phyloP scores from a whole-genome alignment of 2,113 vertebrate species.

The Plectropomus leopardus region DNA sequence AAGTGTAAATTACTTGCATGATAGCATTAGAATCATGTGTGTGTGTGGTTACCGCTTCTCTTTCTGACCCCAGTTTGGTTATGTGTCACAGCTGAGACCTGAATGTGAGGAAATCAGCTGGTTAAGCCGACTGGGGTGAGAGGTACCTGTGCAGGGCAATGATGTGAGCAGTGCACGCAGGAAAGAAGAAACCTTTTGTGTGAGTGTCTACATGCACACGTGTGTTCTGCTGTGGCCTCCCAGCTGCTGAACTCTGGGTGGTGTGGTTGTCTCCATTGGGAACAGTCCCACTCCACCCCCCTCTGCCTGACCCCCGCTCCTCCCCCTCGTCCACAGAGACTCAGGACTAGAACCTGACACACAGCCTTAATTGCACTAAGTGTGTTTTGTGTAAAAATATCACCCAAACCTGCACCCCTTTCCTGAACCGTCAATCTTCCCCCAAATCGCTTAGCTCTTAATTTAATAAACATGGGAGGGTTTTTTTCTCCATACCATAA shows the following conservation, averaged over 20 bases:
- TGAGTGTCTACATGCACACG: conserved; percentile 31
- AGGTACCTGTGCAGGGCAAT: conserved; percentile 32
- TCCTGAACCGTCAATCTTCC: conserved; percentile 84
- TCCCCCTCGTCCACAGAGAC: conserved; percentile 58
- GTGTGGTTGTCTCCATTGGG: conserved; percentile 43
- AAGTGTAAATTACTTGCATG: background rate
- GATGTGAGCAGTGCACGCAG: conserved; percentile 40
- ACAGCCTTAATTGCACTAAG: conserved; percentile 85
- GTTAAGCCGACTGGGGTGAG: conserved; percentile 47
- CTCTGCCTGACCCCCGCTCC: conserved; percentile 43
- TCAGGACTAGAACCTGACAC: conserved; percentile 72
- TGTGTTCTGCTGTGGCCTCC: conserved; percentile 43
- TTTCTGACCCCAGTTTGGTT: conserved; percentile 22
- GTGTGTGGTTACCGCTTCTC: background rate
- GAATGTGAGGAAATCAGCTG: conserved; percentile 67
- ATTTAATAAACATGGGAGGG: conserved; percentile 84
- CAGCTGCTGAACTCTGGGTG: conserved; percentile 70
- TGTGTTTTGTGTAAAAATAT: conserved; percentile 89
- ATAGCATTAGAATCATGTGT: background rate
- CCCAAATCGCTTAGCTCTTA: conserved; percentile 78
- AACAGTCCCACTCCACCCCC: conserved; percentile 28
- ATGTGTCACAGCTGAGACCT: conserved; percentile 42
- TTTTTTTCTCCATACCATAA: conserved; percentile 73
- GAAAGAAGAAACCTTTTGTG: conserved; percentile 66
- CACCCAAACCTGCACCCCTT: conserved; percentile 83